Conservation (phyloP, 1,140 invertebrate genomes). For the Hycleus cichorii region DNA sequence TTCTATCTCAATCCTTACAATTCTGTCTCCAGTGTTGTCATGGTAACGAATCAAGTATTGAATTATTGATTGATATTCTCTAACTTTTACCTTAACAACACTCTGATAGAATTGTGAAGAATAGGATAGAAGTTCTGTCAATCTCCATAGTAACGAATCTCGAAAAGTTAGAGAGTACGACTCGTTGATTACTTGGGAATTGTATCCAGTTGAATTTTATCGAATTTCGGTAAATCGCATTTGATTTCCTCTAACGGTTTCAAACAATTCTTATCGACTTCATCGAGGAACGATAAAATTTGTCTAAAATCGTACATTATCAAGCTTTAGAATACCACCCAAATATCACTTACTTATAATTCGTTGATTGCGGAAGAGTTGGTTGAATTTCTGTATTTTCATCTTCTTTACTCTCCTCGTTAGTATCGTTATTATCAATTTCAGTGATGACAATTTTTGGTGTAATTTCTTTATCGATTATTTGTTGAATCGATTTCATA, state of each 20-base stretch:
- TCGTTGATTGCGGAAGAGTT: background rate
- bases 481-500: slow-evolving; percentile 25
- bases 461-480: slow-evolving; percentile 18
- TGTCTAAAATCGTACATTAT: slow-evolving; percentile 16
- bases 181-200: slow-evolving; percentile 28
- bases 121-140: too few relatives aligned
- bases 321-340: too few relatives aligned
- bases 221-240: slow-evolving; percentile 21
- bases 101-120: too few relatives aligned
- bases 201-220: slow-evolving; percentile 26
- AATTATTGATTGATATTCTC: too few relatives aligned
- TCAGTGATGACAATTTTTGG: background rate
- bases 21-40: too few relatives aligned
- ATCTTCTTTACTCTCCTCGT: slow-evolving; percentile 9
- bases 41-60: too few relatives aligned
- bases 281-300: slow-evolving; percentile 34
- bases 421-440: slow-evolving; percentile 13
- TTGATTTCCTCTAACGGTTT: slow-evolving; percentile 30
- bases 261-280: slow-evolving; percentile 33
- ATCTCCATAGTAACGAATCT: too few relatives aligned
- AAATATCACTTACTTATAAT: slow-evolving; percentile 2
- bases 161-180: too few relatives aligned
- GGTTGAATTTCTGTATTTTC: background rate
- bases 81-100: too few relatives aligned
- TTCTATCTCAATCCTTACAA: too few relatives aligned